phyloP scores from a whole-genome alignment of 1,140 invertebrate genomes.

The Bombus terrestris region DNA sequence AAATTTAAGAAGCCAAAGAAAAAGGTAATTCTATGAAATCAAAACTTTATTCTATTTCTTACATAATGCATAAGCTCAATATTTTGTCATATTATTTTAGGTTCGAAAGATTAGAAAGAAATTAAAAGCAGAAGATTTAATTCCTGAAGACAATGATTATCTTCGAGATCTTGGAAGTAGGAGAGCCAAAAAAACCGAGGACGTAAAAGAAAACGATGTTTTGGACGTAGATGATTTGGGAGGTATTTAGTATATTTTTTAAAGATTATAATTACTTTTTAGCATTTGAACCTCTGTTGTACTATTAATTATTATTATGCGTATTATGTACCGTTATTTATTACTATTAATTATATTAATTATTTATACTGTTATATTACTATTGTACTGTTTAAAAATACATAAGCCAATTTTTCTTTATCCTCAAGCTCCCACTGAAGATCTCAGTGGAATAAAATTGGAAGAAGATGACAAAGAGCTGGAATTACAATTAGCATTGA shows the following conservation, averaged over 20 bases:
- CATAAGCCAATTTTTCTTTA: not conserved
- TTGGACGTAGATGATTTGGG: conserved; percentile 84
- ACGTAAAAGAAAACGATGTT: conserved; percentile 74
- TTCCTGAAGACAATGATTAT: conserved; percentile 80
- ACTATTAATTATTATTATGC: no score
- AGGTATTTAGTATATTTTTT: conserved; percentile 72
- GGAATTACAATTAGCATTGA: conserved; percentile 89
- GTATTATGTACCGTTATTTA: no score
- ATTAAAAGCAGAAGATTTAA: conserved; percentile 85
- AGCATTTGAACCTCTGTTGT: not conserved
- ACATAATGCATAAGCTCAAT: not conserved
- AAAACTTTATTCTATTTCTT: not conserved
- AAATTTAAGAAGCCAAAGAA: conserved; percentile 97
- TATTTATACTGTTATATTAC: not conserved
- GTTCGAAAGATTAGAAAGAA: conserved; percentile 81
- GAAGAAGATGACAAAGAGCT: conserved; percentile 91
- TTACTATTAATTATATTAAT: no score
- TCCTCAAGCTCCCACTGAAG: conserved; percentile 82
- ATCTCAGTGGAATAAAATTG: conserved; percentile 85
- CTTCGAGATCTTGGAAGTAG: conserved; percentile 83
- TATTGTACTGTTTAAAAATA: conserved; percentile 15
- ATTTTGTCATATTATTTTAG: conserved; percentile 54
- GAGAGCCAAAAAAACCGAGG: conserved; percentile 77
- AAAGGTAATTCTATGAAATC: conserved; percentile 84
- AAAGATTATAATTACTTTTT: not conserved